Conservation (phyloP, 2,113 vertebrate species). For the Psittacus erithacus region DNA sequence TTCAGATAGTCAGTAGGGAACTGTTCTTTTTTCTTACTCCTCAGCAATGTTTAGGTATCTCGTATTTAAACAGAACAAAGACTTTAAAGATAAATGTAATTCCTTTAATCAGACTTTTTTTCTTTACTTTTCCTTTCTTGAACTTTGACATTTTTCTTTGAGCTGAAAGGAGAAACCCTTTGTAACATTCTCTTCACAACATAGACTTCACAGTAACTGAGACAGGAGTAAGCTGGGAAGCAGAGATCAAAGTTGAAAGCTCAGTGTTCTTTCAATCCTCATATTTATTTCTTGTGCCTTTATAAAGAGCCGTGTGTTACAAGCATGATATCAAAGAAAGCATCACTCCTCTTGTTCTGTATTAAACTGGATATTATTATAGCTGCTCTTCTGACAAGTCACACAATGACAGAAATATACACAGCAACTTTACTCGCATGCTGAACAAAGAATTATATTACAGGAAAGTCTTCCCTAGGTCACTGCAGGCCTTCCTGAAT, state of each 20-base stretch:
- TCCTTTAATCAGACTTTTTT: background rate
- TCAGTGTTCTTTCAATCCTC: background rate
- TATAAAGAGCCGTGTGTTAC: background rate
- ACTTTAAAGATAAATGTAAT: background rate
- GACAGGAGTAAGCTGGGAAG: background rate
- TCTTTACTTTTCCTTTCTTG: background rate
- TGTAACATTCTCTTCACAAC: background rate
- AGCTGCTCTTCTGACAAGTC: background rate
- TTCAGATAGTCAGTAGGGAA: background rate
- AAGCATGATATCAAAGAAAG: conserved; percentile 25
- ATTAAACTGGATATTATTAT: background rate
- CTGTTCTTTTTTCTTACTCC: background rate
- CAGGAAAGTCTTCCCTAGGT: background rate
- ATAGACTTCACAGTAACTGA: background rate
- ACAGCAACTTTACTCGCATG: background rate
- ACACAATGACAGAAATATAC: background rate
- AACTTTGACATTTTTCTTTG: background rate
- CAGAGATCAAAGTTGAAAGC: conserved; percentile 24
- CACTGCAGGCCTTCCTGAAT: background rate
- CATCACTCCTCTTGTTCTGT: background rate
- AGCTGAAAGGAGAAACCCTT: background rate
- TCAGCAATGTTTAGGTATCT: background rate
- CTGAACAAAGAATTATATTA: background rate
- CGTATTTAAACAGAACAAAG: conserved; percentile 11
- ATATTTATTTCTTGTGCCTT: background rate